Evolutionary conservation across 2,888 invertebrate species (phyloP).

Genomic region (Torymus auratus): DNA sequence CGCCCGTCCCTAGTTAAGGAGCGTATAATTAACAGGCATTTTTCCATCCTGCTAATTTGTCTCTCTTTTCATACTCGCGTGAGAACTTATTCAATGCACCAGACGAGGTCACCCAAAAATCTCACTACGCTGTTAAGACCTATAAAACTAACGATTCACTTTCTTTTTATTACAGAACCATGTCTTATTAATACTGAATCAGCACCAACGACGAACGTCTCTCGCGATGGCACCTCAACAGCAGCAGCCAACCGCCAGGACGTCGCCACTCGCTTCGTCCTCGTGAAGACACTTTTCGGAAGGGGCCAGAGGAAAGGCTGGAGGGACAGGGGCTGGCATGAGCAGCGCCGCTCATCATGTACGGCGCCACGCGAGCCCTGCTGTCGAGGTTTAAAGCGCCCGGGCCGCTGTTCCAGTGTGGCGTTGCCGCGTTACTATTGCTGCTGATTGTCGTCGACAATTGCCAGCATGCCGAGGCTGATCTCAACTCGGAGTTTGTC

Average conservation of each 20-base stretch:
- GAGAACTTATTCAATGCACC: background rate
- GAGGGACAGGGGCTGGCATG: conserved; percentile 73
- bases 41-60: background rate
- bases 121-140: too few relatives aligned
- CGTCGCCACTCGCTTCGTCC: background rate
- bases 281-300: background rate
- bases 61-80: background rate
- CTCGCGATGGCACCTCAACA: too few relatives aligned
- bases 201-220: too few relatives aligned
- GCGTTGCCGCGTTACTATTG: conserved; percentile 61
- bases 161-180: too few relatives aligned
- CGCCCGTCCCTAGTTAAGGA: background rate
- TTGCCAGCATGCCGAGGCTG: conserved; percentile 62
- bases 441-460: conserved; percentile 62
- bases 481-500: conserved; percentile 83
- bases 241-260: too few relatives aligned
- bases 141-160: too few relatives aligned
- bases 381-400: conserved; percentile 66
- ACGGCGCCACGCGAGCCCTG: conserved; percentile 69
- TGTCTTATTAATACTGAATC: too few relatives aligned
- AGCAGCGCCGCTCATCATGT: conserved; percentile 72
- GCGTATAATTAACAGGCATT: background rate
- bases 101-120: too few relatives aligned
- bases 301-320: conserved; percentile 48
- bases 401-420: background rate